Evolutionary conservation across 1,140 invertebrate genomes (phyloP).

Genomic region (Meloidogyne exigua): DNA sequence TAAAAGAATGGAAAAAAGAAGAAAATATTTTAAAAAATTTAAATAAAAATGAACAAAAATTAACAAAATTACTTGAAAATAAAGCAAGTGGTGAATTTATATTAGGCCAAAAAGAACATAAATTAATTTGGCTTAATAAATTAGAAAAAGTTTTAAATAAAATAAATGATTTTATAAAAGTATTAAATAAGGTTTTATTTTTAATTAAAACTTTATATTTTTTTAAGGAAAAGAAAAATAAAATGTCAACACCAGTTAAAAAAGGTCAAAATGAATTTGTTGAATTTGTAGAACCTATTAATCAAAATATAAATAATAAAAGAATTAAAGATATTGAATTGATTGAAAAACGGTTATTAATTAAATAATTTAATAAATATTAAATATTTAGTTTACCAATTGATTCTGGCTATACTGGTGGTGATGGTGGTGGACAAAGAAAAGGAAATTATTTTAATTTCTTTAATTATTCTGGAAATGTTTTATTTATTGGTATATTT

Average conservation of each 20-base stretch:
- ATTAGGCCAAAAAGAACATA: constrained; percentile 17
- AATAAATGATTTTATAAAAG: neutral
- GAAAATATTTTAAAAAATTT: neutral
- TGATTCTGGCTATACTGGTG: constrained; percentile 8
- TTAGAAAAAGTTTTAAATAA: neutral
- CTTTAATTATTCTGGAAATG: constrained; percentile 27
- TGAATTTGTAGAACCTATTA: constrained; percentile 41
- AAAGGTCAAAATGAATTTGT: constrained; percentile 46
- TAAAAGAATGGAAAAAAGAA: neutral
- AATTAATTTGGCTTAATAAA: constrained; percentile 16
- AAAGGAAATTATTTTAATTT: constrained; percentile 21
- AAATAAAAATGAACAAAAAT: neutral
- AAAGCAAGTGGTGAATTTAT: constrained; percentile 22
- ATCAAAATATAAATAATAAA: constrained; percentile 23
- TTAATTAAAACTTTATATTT: neutral
- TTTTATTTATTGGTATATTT: constrained; percentile 33
- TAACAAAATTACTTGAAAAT: constrained; percentile 5
- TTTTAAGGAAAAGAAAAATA: constrained; percentile 8
- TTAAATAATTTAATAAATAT: constrained; percentile 1
- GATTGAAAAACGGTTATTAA: constrained; percentile 38
- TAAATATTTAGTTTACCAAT: constrained; percentile 10
- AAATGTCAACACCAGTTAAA: constrained; percentile 32
- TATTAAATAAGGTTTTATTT: neutral
- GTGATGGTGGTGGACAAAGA: neutral
- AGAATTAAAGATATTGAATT: constrained; percentile 25